phyloP scores from a whole-genome alignment of 1,140 invertebrate species.

The Batillaria attramentaria region DNA sequence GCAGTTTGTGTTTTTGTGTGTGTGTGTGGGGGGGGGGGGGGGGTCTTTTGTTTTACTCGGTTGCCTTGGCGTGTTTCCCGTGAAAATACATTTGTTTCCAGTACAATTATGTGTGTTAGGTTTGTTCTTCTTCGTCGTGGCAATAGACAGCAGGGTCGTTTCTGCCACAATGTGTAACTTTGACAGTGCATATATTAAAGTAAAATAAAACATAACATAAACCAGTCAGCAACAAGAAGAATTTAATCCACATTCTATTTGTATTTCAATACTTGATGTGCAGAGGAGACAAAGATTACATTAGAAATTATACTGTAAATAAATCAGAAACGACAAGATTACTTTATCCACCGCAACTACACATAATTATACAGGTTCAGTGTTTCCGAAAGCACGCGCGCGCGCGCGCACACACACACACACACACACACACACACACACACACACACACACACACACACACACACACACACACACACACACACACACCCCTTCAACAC shows the following conservation, averaged over 20 bases:
- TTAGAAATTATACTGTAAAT: not conserved
- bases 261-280: not conserved
- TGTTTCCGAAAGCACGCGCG: not conserved
- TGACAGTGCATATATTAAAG: too few species aligned
- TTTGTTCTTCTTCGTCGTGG: too few species aligned
- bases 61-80: too few species aligned
- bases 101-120: too few species aligned
- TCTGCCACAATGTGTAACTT: too few species aligned
- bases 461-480: not conserved
- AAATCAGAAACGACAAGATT: not conserved
- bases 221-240: not conserved
- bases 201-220: not conserved
- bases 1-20: too few species aligned
- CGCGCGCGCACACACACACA: not conserved
- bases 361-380: not conserved
- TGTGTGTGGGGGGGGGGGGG: too few species aligned
- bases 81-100: too few species aligned
- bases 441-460: conserved; percentile 2
- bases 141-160: too few species aligned
- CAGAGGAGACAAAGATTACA: too few species aligned
- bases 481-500: not conserved
- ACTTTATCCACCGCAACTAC: not conserved
- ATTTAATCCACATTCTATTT: not conserved
- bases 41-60: too few species aligned
- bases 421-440: not conserved